A percentile compares a stretch with the other conserved stretches of the same genome.
phyloP scores from a whole-genome alignment of 1,140 invertebrate genomes.

The Saccostrea glomerata region DNA sequence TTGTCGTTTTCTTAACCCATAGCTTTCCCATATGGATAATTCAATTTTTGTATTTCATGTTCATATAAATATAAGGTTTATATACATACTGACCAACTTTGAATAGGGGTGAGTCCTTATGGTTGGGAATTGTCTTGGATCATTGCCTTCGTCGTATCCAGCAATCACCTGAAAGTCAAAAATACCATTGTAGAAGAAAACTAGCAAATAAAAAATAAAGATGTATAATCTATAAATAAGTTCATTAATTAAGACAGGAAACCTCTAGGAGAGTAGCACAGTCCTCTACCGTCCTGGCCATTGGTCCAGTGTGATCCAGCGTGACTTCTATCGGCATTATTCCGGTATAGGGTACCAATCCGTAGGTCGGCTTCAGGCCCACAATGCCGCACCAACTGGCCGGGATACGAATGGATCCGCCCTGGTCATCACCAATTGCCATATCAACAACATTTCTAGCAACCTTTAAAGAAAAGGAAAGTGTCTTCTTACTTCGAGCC shows the following conservation, averaged over 20 bases:
- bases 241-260: slow-evolving; percentile 12
- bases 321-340: slow-evolving; percentile 61
- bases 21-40: too few relatives aligned
- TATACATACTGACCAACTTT: slow-evolving; percentile 58
- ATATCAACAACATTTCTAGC: slow-evolving; percentile 65
- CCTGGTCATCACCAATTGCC: slow-evolving; percentile 74
- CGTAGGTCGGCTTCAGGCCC: slow-evolving; percentile 77
- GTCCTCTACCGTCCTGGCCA: slow-evolving; percentile 67
- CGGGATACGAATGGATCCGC: slow-evolving; percentile 75
- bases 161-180: slow-evolving; percentile 66
- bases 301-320: slow-evolving; percentile 73
- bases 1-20: too few relatives aligned
- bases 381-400: slow-evolving; percentile 72
- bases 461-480: slow-evolving; percentile 47
- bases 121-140: slow-evolving; percentile 62
- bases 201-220: not conserved
- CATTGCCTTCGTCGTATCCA: slow-evolving; percentile 71
- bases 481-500: too few relatives aligned
- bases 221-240: not conserved
- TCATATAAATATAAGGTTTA: too few relatives aligned
- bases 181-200: not conserved
- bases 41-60: too few relatives aligned
- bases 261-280: too few relatives aligned
- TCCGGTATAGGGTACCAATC: slow-evolving; percentile 74
- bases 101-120: slow-evolving; percentile 62